Evolutionary conservation across 2,797 vertebrate species (phyloP).

Genomic region (Ctenopoma kingsleyae): DNA sequence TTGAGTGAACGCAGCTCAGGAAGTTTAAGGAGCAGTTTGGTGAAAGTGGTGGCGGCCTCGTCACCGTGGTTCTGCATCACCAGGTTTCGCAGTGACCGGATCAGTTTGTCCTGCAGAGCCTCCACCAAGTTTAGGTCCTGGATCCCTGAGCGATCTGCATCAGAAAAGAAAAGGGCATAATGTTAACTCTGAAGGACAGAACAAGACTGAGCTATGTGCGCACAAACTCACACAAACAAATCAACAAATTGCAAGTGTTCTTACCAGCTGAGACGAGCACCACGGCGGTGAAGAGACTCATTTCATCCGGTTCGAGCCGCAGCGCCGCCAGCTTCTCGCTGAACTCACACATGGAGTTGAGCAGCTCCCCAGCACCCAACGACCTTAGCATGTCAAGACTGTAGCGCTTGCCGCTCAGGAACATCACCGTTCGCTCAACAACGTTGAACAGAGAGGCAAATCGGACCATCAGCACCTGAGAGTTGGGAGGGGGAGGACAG

Average conservation of each 20-base stretch:
- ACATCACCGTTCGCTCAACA: constrained; percentile 93
- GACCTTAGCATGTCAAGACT: constrained; percentile 91
- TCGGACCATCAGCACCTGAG: constrained; percentile 96
- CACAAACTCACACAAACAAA: not conserved
- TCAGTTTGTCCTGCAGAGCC: constrained; percentile 95
- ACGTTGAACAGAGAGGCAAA: constrained; percentile 96
- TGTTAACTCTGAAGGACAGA: not conserved
- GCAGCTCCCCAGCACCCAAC: constrained; percentile 94
- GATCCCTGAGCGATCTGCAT: constrained; percentile 94
- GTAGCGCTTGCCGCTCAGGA: constrained; percentile 94
- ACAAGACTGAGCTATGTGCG: not conserved
- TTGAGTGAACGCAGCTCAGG: constrained; percentile 98
- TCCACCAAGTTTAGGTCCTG: constrained; percentile 94
- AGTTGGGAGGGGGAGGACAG: constrained; percentile 11
- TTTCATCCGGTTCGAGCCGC: constrained; percentile 92
- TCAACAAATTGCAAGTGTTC: constrained; percentile 6
- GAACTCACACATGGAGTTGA: constrained; percentile 98
- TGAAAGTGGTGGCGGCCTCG: constrained; percentile 93
- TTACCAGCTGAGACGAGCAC: constrained; percentile 98
- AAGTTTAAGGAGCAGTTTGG: constrained; percentile 97
- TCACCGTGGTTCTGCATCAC: constrained; percentile 95
- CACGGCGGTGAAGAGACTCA: constrained; percentile 97
- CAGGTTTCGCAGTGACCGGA: constrained; percentile 93
- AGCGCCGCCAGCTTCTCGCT: constrained; percentile 95
- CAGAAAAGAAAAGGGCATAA: not conserved